Conservation (phyloP, 2,888 invertebrate genomes). For the Dimorphilus gyrociliatus region DNA sequence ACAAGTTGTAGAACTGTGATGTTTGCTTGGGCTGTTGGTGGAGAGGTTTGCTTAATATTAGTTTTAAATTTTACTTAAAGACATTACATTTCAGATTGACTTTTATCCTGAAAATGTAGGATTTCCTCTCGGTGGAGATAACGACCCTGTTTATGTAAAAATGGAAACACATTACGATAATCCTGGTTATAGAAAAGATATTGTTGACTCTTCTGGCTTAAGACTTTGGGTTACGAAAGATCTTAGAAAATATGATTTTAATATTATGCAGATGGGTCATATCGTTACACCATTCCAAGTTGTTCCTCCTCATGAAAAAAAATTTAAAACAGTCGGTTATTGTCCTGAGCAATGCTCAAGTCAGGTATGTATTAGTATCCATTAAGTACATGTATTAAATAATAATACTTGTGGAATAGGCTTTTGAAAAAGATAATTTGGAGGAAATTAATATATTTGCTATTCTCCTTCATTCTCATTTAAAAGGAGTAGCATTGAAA, state of each 20-base stretch:
- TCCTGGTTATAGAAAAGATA: background rate
- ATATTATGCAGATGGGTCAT: background rate
- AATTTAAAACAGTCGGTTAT: slow-evolving; percentile 1
- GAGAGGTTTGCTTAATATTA: too few species aligned
- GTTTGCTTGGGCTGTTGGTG: too few species aligned
- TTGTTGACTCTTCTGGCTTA: slow-evolving; percentile 3
- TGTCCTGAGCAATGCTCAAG: slow-evolving; percentile 4
- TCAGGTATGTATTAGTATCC: too few species aligned
- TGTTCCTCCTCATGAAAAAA: slow-evolving; percentile 1
- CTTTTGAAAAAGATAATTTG: too few species aligned
- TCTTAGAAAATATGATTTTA: slow-evolving; percentile 1
- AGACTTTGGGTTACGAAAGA: slow-evolving; percentile 2
- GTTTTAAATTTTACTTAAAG: too few species aligned
- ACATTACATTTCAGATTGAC: too few species aligned
- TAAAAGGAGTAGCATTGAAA: slow-evolving; percentile 35
- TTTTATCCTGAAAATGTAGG: slow-evolving; percentile 2
- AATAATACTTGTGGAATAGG: too few species aligned
- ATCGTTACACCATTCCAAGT: background rate
- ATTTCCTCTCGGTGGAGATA: background rate
- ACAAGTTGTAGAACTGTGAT: too few species aligned
- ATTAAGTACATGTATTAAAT: too few species aligned
- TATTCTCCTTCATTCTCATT: slow-evolving; percentile 7
- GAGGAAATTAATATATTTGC: slow-evolving; percentile 5
- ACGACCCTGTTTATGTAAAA: background rate
- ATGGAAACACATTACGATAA: slow-evolving; percentile 3